Conservation (phyloP, 2,888 invertebrate species). For the Leucophora obtusa region DNA sequence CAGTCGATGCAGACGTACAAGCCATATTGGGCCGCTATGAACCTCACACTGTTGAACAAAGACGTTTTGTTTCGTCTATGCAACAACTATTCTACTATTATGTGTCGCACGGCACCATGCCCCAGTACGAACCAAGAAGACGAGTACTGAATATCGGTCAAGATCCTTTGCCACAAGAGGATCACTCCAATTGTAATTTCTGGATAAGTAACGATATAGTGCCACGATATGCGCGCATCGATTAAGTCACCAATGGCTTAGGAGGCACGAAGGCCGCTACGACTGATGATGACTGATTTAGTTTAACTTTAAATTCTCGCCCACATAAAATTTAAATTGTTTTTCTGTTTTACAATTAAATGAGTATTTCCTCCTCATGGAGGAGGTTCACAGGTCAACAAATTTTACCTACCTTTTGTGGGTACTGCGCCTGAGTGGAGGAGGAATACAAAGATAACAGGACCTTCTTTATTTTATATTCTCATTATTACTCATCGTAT, state of each 20-base stretch:
- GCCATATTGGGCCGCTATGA: conserved; percentile 89
- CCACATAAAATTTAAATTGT: conserved; percentile 1
- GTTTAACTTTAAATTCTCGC: conserved; percentile 43
- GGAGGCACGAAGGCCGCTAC: background rate
- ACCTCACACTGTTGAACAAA: conserved; percentile 85
- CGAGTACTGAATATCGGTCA: conserved; percentile 85
- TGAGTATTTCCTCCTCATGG: background rate
- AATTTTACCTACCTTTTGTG: background rate
- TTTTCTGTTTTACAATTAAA: background rate
- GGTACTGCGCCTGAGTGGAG: background rate
- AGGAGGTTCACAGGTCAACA: too few relatives aligned
- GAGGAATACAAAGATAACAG: background rate
- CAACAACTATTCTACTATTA: conserved; percentile 90
- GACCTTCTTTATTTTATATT: background rate
- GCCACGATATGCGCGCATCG: conserved; percentile 86
- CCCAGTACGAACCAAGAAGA: conserved; percentile 81
- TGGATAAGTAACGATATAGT: conserved; percentile 88
- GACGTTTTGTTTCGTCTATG: conserved; percentile 87
- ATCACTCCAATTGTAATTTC: conserved; percentile 86
- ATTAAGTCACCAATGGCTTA: conserved; percentile 79
- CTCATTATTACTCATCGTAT: conserved; percentile 1
- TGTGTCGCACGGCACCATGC: conserved; percentile 86
- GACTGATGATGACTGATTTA: conserved; percentile 55
- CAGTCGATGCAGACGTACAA: conserved; percentile 84
- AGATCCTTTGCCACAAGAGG: conserved; percentile 83